Evolutionary conservation across 2,888 invertebrate species (phyloP).

Genomic region (Dromius quadrimaculatus): DNA sequence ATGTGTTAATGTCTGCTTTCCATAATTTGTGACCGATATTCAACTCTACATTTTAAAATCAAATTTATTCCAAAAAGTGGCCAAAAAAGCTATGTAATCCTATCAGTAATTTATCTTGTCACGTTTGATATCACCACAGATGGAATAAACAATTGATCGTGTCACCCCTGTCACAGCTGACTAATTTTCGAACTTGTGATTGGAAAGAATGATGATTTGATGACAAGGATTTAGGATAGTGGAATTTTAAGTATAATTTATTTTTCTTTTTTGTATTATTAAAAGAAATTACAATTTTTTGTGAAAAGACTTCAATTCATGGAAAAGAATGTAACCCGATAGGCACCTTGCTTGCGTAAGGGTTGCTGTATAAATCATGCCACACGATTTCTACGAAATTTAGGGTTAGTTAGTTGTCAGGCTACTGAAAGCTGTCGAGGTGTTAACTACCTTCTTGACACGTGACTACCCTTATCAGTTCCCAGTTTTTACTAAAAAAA

Average conservation of each 20-base stretch:
- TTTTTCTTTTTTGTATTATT: too few species aligned
- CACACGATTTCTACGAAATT: background rate
- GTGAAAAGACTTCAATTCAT: background rate
- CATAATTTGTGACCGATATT: constrained; percentile 47
- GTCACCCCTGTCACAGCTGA: constrained; percentile 12
- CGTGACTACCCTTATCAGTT: constrained; percentile 43
- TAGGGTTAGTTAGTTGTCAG: constrained; percentile 1
- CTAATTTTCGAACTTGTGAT: constrained; percentile 25
- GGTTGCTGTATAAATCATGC: constrained; percentile 11
- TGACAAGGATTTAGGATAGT: constrained; percentile 12
- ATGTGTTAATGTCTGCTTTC: constrained; percentile 49
- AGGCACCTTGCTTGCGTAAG: background rate
- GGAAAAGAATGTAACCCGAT: constrained; percentile 7
- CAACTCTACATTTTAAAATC: constrained; percentile 35
- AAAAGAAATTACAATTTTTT: background rate
- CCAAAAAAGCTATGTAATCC: constrained; percentile 35
- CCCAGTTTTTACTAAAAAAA: constrained; percentile 13
- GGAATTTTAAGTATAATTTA: too few species aligned
- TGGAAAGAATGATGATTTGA: constrained; percentile 24
- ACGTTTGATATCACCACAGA: background rate
- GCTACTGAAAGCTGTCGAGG: constrained; percentile 41
- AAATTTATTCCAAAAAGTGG: constrained; percentile 43
- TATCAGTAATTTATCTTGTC: constrained; percentile 33
- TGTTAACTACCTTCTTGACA: constrained; percentile 48
- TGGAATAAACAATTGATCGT: constrained; percentile 9